These are phyloP conservation scores for Thecophora atra DNA, from an alignment of 2,888 invertebrate genomes.

Conservation along the genomic window DNA sequence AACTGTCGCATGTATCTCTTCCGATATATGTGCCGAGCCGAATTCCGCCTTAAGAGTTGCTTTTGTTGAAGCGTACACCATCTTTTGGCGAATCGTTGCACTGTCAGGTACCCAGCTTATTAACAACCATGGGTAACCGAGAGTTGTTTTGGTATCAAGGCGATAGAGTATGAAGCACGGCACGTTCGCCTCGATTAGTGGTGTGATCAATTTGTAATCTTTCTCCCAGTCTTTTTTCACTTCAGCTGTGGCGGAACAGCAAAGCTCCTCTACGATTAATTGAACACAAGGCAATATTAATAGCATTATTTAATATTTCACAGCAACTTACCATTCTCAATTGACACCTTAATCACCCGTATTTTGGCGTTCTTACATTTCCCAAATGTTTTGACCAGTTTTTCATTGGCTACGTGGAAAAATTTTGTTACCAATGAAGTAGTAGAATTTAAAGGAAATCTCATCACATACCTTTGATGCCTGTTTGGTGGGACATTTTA, in stretches of 20 bases:
- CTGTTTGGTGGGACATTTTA: conserved; percentile 90
- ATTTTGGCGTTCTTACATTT: conserved; percentile 81
- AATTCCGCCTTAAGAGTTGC: conserved; percentile 97
- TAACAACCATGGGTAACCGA: conserved; percentile 91
- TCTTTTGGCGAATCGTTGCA: conserved; percentile 76
- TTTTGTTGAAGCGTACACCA: conserved; percentile 53
- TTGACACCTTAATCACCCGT: conserved; percentile 83
- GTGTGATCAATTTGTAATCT: conserved; percentile 79
- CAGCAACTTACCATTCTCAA: conserved; percentile 78
- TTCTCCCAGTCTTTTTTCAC: conserved; percentile 83
- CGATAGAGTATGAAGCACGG: conserved; percentile 93
- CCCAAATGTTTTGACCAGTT: conserved; percentile 81
- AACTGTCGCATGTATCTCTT: conserved; percentile 91
- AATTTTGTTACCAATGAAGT: neutral
- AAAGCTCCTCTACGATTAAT: conserved; percentile 78
- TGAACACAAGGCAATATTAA: too few relatives aligned
- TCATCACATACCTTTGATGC: conserved; percentile 77
- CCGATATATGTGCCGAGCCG: conserved; percentile 91
- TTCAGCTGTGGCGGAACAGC: conserved; percentile 73
- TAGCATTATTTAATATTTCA: neutral
- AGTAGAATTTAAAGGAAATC: neutral
- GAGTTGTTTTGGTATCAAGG: conserved; percentile 79
- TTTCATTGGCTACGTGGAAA: conserved; percentile 78
- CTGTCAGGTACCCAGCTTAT: conserved; percentile 95
- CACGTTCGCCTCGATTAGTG: conserved; percentile 78